Percentiles rank a stretch among this genome's conserved stretches.
Evolutionary conservation across 2,797 vertebrate genomes (phyloP).

Genomic region (Halcyon badia): DNA sequence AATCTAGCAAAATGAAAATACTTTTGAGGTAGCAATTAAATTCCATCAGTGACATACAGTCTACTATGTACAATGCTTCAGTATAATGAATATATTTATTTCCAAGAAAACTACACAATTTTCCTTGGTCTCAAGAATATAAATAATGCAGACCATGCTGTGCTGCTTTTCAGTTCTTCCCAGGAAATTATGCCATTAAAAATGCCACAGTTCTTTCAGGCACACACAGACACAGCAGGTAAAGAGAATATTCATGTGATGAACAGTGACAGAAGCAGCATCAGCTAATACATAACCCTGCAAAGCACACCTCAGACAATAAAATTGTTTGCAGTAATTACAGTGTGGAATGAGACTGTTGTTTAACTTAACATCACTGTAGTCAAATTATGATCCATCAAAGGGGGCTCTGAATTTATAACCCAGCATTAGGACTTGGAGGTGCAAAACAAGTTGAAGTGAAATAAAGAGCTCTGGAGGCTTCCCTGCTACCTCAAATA

Average conservation of each 20-base stretch:
- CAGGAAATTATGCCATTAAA: constrained; percentile 52
- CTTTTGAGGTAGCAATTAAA: constrained; percentile 41
- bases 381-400: neutral
- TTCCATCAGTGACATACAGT: constrained; percentile 8
- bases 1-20: neutral
- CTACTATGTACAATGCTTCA: neutral
- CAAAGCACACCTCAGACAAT: neutral
- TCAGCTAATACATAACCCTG: constrained; percentile 27
- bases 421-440: neutral
- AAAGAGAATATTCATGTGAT: constrained; percentile 36
- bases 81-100: constrained; percentile 67
- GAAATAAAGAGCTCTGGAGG: neutral
- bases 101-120: constrained; percentile 74
- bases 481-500: neutral
- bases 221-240: constrained; percentile 59
- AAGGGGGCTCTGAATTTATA: neutral
- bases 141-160: constrained; percentile 82
- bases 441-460: neutral
- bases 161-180: constrained; percentile 50
- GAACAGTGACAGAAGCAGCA: constrained; percentile 37
- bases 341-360: neutral
- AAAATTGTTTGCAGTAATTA: constrained; percentile 7
- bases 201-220: constrained; percentile 71
- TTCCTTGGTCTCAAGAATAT: constrained; percentile 56
- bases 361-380: neutral